Base-by-base conservation (phyloP, 2,797 vertebrate genomes). In the Calcarius lapponicus region DNA sequence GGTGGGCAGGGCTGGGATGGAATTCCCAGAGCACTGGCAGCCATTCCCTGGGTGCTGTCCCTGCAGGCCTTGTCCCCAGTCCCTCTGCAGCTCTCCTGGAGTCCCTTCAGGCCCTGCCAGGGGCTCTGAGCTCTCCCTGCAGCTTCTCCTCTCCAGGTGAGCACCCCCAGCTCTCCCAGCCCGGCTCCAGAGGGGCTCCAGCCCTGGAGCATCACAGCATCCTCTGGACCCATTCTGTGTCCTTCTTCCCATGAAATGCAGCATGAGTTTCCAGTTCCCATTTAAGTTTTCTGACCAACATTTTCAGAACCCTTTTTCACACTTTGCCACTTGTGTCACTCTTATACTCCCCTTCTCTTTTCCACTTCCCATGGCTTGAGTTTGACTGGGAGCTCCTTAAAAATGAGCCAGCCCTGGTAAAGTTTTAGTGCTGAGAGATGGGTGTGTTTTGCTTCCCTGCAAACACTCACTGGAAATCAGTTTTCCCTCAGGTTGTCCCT, bases 11-110 rank as follows among this genome's bases (percentile, higher is more conserved):
- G 6, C 57, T 36, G 58, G 58, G 13, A 20, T 19, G 19, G 17
- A 19, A 19, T 40, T 29, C 12, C 57, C 58, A 18, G 21, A 40
- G 28, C 65, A 51, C 0, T 60, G 45, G 38, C 11, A 82, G 80
- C 69, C 80, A 65, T 65, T 73, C 70, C 50, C 80, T 34, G 19
- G 1, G 0, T 42, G 8, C 70, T 73, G 80, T 9, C 58, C 50
- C 60, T 73, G 1, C 17, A 17, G 0, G 0, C 51, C 70, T 36
- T 66, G 51, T 31, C 43, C 51, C 61, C 26, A 75, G 53, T 36
- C 62, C 53, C 53, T 75, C 53, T 66, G 6, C 81, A 74, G 71
- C 61, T 66, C 81, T 84, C 21, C 70, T 58, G 71, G 71, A 84
- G 42, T 21, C 50, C 58, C 51, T 74, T 14, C 10, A 57, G 70